Evolutionary conservation across 2,797 vertebrate genomes (phyloP), one percentile per base, ranked within the genome.

Genomic region (Bryconaethiops microstoma): DNA sequence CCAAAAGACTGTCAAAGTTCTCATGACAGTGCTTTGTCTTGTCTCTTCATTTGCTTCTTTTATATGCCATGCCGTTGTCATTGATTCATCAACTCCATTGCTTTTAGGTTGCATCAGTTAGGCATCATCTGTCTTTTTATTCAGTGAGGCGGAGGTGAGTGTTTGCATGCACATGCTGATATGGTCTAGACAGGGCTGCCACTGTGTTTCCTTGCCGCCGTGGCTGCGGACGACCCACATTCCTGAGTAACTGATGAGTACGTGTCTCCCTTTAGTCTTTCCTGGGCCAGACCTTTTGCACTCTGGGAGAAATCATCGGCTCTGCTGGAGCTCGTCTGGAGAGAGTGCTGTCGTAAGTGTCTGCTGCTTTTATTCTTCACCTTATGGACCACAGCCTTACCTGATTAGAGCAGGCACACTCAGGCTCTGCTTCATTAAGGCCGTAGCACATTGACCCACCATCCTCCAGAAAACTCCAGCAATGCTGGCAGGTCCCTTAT

Each of bases 281-380:
- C 90, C 93, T 99, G 84, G 98, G 97, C 76, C 98, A 99, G 91
- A 95, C 95, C 0, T 98, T 96, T 54, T 96, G 97, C 87, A 97
- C 98, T 0, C 94, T 99, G 29, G 98, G 98, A 78, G 98, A 99
- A 89, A 96, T 99, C 88, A 98, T 99, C 2, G 97, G 98, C 70
- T 96, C 97, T 76, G 91, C 95, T 68, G 96, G 96, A 64, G 95
- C 97, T 84, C 95, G 96, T 1, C 88, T 98, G 88, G 96, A 99
- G 89, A 95, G 92, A 90, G 86, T 92, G 60, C 93, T 99, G 74
- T 96, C 95, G 98, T 99, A 92, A 98, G 98, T 96, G 69, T 62
- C 57, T 71, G 50, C 45, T 55, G 50, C 14, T 63, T 81, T 86
- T 65, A 77, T 72, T 77, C n/a, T 21, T 7, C 19, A 17, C 5